Evolutionary conservation across 2,113 vertebrate genomes (phyloP).

Genomic region (Callopanchax toddi): DNA sequence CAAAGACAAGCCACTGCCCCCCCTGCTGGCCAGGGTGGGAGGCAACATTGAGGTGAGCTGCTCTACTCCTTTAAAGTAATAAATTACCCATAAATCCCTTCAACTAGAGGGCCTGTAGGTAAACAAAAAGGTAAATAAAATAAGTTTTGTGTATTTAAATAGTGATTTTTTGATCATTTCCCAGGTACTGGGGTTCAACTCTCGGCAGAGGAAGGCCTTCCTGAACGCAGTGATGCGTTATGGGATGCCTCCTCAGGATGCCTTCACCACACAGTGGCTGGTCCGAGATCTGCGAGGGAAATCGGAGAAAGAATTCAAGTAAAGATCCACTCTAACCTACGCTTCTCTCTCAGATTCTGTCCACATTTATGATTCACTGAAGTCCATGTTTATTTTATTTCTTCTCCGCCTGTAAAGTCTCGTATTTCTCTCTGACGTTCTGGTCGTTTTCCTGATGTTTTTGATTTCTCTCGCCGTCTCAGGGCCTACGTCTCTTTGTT

Average conservation of each 20-base stretch:
- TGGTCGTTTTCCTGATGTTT: no score
- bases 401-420: not conserved
- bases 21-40: conserved; percentile 96
- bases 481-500: conserved; percentile 97
- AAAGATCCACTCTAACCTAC: not conserved
- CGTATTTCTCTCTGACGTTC: no score
- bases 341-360: no score
- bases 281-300: conserved; percentile 96
- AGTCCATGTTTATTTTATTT: no score
- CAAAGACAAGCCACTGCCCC: conserved; percentile 96
- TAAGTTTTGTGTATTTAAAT: no score
- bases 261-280: conserved; percentile 97
- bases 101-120: no score
- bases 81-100: no score
- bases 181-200: conserved; percentile 96
- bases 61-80: not conserved
- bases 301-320: conserved; percentile 98
- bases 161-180: not conserved
- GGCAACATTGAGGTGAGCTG: conserved; percentile 93
- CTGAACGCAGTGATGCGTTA: conserved; percentile 99
- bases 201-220: conserved; percentile 96
- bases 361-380: no score
- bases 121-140: not conserved
- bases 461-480: not conserved
- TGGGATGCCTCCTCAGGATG: conserved; percentile 98